These are phyloP conservation scores for Passer montanus DNA, from an alignment of 2,113 vertebrate species.

Conservation along the genomic window DNA sequence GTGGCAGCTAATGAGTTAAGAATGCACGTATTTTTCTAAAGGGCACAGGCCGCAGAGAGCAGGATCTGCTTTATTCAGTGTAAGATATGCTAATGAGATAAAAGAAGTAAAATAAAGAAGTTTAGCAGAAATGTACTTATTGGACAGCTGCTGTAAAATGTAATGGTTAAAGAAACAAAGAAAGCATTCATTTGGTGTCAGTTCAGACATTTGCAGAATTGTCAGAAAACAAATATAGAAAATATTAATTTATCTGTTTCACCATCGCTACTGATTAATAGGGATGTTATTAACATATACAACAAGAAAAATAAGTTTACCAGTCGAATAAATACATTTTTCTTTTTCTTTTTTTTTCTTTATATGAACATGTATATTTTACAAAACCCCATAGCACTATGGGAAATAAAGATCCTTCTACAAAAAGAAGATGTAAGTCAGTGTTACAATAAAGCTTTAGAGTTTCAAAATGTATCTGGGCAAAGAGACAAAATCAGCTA, in stretches of 20 bases:
- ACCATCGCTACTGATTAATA: constrained; percentile 66
- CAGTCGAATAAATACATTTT: constrained; percentile 98
- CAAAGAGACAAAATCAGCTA: constrained; percentile 67
- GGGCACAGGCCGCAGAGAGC: not conserved
- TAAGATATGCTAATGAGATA: not conserved
- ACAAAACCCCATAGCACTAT: constrained; percentile 89
- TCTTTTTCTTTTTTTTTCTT: constrained; percentile 76
- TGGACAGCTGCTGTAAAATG: constrained; percentile 12
- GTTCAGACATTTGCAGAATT: constrained; percentile 47
- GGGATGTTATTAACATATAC: constrained; percentile 75
- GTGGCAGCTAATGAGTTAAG: not conserved
- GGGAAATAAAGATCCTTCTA: constrained; percentile 89
- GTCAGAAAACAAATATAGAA: constrained; percentile 62
- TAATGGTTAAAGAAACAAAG: constrained; percentile 8
- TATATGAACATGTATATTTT: constrained; percentile 93
- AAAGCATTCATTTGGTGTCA: constrained; percentile 20
- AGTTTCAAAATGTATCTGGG: constrained; percentile 72
- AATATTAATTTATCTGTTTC: constrained; percentile 72
- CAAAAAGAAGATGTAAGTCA: constrained; percentile 87
- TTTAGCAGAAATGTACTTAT: not conserved
- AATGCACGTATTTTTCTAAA: not conserved
- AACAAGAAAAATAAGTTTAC: constrained; percentile 89
- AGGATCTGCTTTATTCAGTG: constrained; percentile 18
- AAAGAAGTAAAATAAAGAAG: not conserved
- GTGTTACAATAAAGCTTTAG: constrained; percentile 80